Conservation (phyloP, 2,888 invertebrate genomes). For the Arrhopalites spinosus region DNA sequence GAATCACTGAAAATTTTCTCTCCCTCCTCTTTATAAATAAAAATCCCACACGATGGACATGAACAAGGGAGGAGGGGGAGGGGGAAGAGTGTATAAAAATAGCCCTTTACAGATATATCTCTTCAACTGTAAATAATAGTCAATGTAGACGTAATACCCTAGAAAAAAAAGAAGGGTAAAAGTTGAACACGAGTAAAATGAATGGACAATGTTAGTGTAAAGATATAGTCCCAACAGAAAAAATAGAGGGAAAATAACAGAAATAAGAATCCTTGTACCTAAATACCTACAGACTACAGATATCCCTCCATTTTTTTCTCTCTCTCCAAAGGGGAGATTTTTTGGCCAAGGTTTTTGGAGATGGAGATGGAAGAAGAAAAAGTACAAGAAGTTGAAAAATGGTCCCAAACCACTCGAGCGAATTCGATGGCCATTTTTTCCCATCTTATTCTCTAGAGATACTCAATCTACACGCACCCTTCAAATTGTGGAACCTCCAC, state of each 20-base stretch:
- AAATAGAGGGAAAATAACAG: too few species aligned
- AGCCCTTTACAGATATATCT: too few species aligned
- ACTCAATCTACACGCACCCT: slow-evolving; percentile 52
- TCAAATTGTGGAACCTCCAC: slow-evolving; percentile 43
- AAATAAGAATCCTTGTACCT: too few species aligned
- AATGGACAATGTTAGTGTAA: too few species aligned
- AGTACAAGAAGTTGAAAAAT: slow-evolving; percentile 48
- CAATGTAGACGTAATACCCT: too few species aligned
- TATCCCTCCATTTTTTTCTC: neutral
- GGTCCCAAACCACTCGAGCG: slow-evolving; percentile 53
- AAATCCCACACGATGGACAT: neutral
- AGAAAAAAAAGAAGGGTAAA: too few species aligned
- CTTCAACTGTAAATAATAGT: too few species aligned
- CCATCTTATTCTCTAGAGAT: slow-evolving; percentile 54
- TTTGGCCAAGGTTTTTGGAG: neutral
- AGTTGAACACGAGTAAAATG: too few species aligned
- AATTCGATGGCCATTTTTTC: slow-evolving; percentile 55
- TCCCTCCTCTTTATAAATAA: neutral
- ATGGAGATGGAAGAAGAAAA: slow-evolving; percentile 39
- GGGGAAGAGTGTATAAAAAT: neutral
- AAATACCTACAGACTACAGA: too few species aligned
- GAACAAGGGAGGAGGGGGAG: neutral
- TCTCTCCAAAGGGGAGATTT: neutral
- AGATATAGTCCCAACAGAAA: too few species aligned
- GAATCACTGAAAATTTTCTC: neutral